These are phyloP conservation scores for Marcusenius ussheri DNA, from an alignment of 2,113 vertebrate species.

Conservation along the genomic window DNA sequence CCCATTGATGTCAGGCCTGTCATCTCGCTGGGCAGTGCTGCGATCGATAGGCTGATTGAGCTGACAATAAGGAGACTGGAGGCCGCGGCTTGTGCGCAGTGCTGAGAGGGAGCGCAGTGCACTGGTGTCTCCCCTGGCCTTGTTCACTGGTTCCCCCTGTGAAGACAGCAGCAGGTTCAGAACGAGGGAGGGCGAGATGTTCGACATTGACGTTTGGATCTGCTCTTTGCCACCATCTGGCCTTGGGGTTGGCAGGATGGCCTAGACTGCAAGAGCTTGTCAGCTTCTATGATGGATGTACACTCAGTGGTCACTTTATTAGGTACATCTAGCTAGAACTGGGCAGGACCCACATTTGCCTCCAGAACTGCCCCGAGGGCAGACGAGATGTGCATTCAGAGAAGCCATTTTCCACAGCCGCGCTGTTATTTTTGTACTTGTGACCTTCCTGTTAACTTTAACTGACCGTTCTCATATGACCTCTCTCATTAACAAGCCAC, in stretches of 20 bases:
- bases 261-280: neutral
- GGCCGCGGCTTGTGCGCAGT: neutral
- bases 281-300: neutral
- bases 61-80: neutral
- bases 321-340: neutral
- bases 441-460: neutral
- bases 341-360: neutral
- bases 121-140: neutral
- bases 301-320: neutral
- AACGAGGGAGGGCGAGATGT: neutral
- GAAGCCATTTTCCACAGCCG: neutral
- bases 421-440: neutral
- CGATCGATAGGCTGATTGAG: slow-evolving; percentile 9
- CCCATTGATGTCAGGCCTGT: neutral
- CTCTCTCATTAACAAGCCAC: neutral
- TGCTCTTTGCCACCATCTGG: neutral
- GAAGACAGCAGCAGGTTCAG: neutral
- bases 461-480: neutral
- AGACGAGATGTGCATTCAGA: neutral
- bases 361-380: neutral
- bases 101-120: neutral
- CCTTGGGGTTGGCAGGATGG: neutral
- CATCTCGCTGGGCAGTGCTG: neutral
- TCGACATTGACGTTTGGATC: neutral
- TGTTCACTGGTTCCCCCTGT: neutral